Percentiles rank a stretch among this genome's conserved stretches.
phyloP scores from a whole-genome alignment of 2,888 invertebrate species.

The Habrosyne pyritoides region DNA sequence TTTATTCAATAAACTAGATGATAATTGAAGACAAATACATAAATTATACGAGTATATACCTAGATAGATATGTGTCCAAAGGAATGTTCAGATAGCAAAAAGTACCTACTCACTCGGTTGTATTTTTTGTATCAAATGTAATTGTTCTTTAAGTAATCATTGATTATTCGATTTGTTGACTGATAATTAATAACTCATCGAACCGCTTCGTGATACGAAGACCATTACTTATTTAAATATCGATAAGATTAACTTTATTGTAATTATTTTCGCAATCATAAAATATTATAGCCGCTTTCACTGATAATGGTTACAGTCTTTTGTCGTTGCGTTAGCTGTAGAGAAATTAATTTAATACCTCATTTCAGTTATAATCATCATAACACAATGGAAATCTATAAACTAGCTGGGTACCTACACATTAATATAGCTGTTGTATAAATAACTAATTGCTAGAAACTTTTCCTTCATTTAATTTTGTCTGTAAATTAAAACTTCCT shows the following conservation, averaged over 20 bases:
- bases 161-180: slow-evolving; percentile 44
- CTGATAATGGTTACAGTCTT: not conserved
- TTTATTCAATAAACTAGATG: not conserved
- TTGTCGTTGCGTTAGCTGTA: not conserved
- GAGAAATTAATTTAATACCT: not conserved
- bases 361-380: not conserved
- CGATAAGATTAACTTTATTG: slow-evolving; percentile 7
- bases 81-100: not conserved
- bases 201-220: slow-evolving; percentile 10
- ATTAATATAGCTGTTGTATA: no score
- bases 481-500: no score
- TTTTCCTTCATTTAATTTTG: not conserved
- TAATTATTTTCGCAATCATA: slow-evolving; percentile 4
- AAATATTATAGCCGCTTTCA: slow-evolving; percentile 6
- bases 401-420: not conserved
- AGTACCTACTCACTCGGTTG: not conserved
- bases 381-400: not conserved
- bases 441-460: not conserved
- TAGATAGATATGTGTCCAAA: not conserved
- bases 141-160: slow-evolving; percentile 2
- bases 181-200: slow-evolving; percentile 32
- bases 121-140: not conserved
- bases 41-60: not conserved
- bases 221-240: slow-evolving; percentile 7
- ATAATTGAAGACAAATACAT: not conserved